Conservation (phyloP, 2,797 vertebrate genomes). For the Phaenicophaeus curvirostris region DNA sequence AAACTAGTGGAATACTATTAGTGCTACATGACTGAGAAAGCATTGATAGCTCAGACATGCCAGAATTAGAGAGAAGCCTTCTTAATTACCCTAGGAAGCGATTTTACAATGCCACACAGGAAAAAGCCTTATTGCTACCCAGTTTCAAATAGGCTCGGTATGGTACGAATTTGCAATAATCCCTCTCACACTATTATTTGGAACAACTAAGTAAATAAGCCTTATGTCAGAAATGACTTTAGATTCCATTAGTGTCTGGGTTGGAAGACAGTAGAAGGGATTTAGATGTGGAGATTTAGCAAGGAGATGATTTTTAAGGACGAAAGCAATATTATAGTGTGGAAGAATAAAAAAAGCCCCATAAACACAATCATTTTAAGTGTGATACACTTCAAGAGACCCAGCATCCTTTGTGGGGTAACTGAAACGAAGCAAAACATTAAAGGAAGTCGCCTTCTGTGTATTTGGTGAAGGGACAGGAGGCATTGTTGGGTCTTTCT, state of each 20-base stretch:
- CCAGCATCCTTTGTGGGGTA: not conserved
- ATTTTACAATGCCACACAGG: conserved; percentile 40
- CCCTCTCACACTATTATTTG: conserved; percentile 24
- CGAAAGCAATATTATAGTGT: not conserved
- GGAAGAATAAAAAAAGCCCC: not conserved
- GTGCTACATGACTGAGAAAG: conserved; percentile 26
- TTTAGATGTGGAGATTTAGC: not conserved
- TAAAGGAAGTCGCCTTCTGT: not conserved
- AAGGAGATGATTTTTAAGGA: not conserved
- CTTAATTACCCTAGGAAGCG: conserved; percentile 54
- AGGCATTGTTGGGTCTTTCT: not conserved
- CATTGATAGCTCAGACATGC: conserved; percentile 34
- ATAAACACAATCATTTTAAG: not conserved
- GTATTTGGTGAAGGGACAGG: not conserved
- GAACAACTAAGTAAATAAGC: conserved; percentile 35
- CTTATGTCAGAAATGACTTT: not conserved
- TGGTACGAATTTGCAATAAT: conserved; percentile 16
- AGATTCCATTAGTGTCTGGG: conserved; percentile 24
- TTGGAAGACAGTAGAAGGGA: conserved; percentile 2
- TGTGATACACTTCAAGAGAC: not conserved
- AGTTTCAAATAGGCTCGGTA: conserved; percentile 12
- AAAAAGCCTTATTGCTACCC: conserved; percentile 24
- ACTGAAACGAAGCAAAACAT: not conserved
- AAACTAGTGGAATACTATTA: conserved; percentile 45
- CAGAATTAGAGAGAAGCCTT: conserved; percentile 30